Evolutionary conservation across 2,888 invertebrate species (phyloP), one percentile per base, ranked within the genome.

Genomic region (Amblyteles armatorius): DNA sequence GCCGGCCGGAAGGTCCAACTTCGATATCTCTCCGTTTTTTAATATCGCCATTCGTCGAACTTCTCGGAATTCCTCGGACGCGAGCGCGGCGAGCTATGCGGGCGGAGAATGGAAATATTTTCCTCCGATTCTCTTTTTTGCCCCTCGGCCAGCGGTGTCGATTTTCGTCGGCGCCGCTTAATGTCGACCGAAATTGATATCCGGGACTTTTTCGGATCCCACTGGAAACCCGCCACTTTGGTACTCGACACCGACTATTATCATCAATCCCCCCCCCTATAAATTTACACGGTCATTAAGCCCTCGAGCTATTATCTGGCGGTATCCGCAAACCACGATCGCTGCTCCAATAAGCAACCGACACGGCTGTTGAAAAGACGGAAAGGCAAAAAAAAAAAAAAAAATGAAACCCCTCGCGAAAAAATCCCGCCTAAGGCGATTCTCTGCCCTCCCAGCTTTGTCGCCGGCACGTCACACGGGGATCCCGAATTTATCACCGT

Each of bases 401-500:
- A 57, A 29, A 48, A 83, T 52, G 52, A 48, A 77, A n/a, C 22
- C 11, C 44, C 7, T 11, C 55, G 40, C 33, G 33, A 22, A 40
- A 50, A 77, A 84, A 73, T 69, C 73, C 74, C 74, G 26, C 78
- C 73, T 11, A 6, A 7, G 60, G 73, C 55, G 33, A 16, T 63
- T 26, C 57, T 22, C 26, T 9, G 11, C 22, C 26, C 57, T 11
- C 13, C 3, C 22, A 73, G 73, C 81, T 81, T 84, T 81, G 81
- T 81, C 78, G 73, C 68, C 69, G 84, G 60, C 69, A 78, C 69
- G 81, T 84, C 84, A 78, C 78, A 81, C 55, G 69, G 76, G 48
- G 57, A 26, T 52, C 78, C 52, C 36, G 69, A 84, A 81, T 84
- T 84, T 84, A 84, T 84, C 78, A 81, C 81, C 44, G 72, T 40